Evolutionary conservation across 1,140 invertebrate species (phyloP), one percentile per base, ranked within the genome.

Genomic region (Monomorium pharaonis): DNA sequence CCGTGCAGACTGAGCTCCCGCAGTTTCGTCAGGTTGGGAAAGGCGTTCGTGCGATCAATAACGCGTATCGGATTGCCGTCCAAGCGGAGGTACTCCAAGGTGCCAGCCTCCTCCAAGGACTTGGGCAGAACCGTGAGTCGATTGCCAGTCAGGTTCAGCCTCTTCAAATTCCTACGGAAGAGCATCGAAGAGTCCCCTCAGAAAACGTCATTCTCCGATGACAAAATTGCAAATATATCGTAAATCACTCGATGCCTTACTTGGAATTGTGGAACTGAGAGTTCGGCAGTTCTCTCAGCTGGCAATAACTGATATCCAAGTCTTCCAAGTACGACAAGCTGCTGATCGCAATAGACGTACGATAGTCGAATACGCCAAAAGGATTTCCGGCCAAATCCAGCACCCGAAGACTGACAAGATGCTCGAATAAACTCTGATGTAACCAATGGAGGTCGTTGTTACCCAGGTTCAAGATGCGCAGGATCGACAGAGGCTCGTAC

Each of bases 111-210:
- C 3, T 95, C 93, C 1, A 98, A 90, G n/a, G 96, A 95, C 5
- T 94, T 91, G 0, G 97, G 97, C 1, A 97, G 90, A 16, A 93
- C 90, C 0, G 90, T 92, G 9, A 98, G 96, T 9, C 95, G 85
- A 93, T 98, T 98, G 78, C 96, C 96, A n/a, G 96, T 96, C 42
- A 98, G 91, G 91, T 97, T 95, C 27, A 98, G 91, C n/a, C 94
- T 95, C 83, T 96, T 95, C 21, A 98, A 92, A 78, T 96, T 94
- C 5, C 95, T 95, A 49, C 12, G 6, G 12, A 7, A 84, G 89
- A 58, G 5, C 33, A 56, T 10, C 3, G 14, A 56, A 44, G n/a
- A 2, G 12, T 37, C 9, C 60, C 18, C 2, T 74, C 16, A 42
- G 12, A 24, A 33, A 30, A 3, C 37, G 37, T 12, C 47, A 5